Evolutionary conservation across 2,113 vertebrate species (phyloP), one percentile per base, ranked within the genome.

Genomic region (Elephantulus edwardii): DNA sequence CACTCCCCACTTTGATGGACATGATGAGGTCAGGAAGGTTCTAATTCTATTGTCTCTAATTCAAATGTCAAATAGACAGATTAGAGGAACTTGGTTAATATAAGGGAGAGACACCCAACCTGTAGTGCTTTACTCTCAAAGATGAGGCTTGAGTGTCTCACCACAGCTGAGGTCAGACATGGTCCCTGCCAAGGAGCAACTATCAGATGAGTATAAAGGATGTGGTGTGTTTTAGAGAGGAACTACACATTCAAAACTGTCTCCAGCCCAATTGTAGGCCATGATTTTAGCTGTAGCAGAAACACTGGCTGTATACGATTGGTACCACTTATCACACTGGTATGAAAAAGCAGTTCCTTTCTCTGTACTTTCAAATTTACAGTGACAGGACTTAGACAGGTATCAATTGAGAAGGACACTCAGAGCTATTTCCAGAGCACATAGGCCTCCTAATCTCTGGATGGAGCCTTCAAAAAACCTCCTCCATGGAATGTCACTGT

Each of bases 161-260:
- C 8, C n/a, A 26, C 11, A 17, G 54, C 13, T 2, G 16, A 74
- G 26, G 48, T 44, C 6, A 62, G 48, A 33, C 11, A 4, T 28
- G 5, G 6, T 1, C 9, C 30, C 40, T 44, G 35, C 6, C 10
- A 2, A 0, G 0, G 8, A 0, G 20, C 46, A 8, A 38, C n/a
- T 3, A 40, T 38, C 28, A 71, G 20, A 3, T 6, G 83, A 88
- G 70, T 78, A 10, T 19, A 46, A n/a, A 6, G 52, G 22, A 1
- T 2, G 46, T 40, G 26, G 17, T 0, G 1, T 2, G 42, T 71
- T 76, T 42, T 44, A n/a, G 58, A 50, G 35, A 50, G 13, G 35
- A 40, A 38, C 14, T 22, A 72, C 0, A 0, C 22, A 56, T 28
- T 42, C 26, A 20, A 1, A 12, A 16, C 42, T 13, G 14, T 5